phyloP scores from a whole-genome alignment of 2,888 invertebrate species.

The Harpalus rubripes region DNA sequence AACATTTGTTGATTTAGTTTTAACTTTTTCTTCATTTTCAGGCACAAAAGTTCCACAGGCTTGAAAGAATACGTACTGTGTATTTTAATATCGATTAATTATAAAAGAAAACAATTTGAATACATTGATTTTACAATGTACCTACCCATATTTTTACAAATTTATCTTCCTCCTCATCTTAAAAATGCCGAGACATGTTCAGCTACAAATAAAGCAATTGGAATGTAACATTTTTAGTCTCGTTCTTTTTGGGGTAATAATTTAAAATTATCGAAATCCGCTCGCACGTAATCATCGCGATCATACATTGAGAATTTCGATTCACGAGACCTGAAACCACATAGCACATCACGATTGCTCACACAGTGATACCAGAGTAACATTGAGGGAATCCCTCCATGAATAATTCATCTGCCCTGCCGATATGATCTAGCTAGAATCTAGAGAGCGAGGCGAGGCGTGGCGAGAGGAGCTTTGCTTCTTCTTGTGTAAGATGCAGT shows the following conservation, averaged over 20 bases:
- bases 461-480: no score
- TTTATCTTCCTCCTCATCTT: not conserved
- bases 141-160: no score
- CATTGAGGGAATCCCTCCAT: constrained; percentile 53
- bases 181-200: not conserved
- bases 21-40: no score
- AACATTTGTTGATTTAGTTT: no score
- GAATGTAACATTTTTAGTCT: not conserved
- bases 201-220: not conserved
- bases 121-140: no score
- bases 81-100: no score
- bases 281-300: constrained; percentile 13
- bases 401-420: constrained; percentile 21
- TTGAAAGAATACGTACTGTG: no score
- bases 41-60: no score
- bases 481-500: not conserved
- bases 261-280: constrained; percentile 1
- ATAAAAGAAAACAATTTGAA: no score
- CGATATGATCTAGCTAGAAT: constrained; percentile 44
- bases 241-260: not conserved
- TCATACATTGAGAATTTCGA: constrained; percentile 41
- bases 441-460: constrained; percentile 6
- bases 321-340: constrained; percentile 13
- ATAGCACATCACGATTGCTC: constrained; percentile 24
- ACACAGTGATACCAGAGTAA: constrained; percentile 19